Evolutionary conservation across 2,797 vertebrate species (phyloP), one percentile per base, ranked within the genome.

Genomic region (Clangula hyemalis): DNA sequence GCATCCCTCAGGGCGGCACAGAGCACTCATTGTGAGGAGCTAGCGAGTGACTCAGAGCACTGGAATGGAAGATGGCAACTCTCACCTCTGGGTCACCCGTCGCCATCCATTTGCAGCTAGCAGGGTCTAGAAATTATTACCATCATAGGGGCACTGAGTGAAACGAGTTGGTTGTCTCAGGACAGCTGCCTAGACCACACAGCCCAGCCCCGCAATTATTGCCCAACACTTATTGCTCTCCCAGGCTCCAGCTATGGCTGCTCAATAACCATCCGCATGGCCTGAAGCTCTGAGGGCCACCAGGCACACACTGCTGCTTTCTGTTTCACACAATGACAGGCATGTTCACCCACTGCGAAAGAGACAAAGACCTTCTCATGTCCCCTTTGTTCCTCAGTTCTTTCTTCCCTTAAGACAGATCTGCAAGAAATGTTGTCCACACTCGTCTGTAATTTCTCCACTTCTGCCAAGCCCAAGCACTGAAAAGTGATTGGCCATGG

Each of bases 261-360:
- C 8, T 87, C 90, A 43, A 19, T 49, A 89, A 94, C 68, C 86
- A 65, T 53, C 65, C 32, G 0, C 74, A 96, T 72, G 90, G 96
- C 95, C 95, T 81, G 94, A 93, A 95, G 93, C 93, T 95, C 91
- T 39, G 49, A 77, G 61, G 69, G 81, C 88, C 90, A 96, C 95
- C 91, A 94, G 90, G 68, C 93, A 77, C 13, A 95, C 93, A 96
- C 94, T 94, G 11, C 51, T 87, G 95, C 90, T 83, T 93, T 97
- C 95, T 97, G 94, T 95, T 85, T 80, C 91, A 69, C 69, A 94
- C 86, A 92, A 51, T 69, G 87, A 75, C 34, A 87, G 86, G 49
- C 88, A 93, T 83, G 88, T 56, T 85, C 77, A 85, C 81, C 89
- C 94, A 94, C 85, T 75, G 91, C 87, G 95, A 94, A 74, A 83